phyloP scores from a whole-genome alignment of 2,113 vertebrate species.

The Galbula dea region DNA sequence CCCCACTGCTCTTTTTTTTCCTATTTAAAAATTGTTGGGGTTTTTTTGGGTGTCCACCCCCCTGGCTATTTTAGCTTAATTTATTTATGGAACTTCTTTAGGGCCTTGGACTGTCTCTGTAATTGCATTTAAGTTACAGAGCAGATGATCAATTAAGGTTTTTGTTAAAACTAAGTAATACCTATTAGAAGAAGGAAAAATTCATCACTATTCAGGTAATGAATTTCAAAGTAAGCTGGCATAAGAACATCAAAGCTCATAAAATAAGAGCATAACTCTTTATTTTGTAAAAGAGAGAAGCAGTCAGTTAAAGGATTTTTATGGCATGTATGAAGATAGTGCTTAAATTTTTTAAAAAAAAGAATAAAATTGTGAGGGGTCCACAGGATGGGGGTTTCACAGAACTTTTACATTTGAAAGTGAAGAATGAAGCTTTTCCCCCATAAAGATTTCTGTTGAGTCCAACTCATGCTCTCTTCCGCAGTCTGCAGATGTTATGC shows the following conservation, averaged over 20 bases:
- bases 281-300: not conserved
- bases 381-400: not conserved
- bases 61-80: not conserved
- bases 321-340: not conserved
- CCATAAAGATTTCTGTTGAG: not conserved
- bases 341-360: not conserved
- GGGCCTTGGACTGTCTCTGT: not conserved
- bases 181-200: not conserved
- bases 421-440: not conserved
- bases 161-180: not conserved
- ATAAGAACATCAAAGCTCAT: not conserved
- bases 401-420: not conserved
- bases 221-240: not conserved
- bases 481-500: not conserved
- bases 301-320: not conserved
- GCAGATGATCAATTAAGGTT: not conserved
- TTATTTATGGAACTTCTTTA: not conserved
- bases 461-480: not conserved
- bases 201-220: not conserved
- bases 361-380: not conserved
- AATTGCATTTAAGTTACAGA: not conserved
- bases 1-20: fast-evolving
- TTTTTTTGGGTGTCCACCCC: too few species aligned
- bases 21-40: not conserved
- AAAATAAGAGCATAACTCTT: not conserved